Conservation (phyloP, 2,113 vertebrate genomes). For the Petromus typicus region DNA sequence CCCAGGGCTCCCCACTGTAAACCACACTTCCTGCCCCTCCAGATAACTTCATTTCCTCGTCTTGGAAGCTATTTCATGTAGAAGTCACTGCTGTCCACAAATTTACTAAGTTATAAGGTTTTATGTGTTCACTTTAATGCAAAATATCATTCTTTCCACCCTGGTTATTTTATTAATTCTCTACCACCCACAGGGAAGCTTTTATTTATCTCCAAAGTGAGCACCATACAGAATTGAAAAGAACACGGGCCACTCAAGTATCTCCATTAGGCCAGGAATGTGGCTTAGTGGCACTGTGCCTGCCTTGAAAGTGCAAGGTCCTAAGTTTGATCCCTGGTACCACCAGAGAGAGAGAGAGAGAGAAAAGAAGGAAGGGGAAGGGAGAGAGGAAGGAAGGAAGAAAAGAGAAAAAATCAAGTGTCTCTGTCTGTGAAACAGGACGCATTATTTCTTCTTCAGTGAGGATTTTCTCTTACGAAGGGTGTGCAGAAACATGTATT, state of each 20-base stretch:
- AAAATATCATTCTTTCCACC: background rate
- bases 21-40: too few relatives aligned
- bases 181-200: fast-evolving
- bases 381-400: too few relatives aligned
- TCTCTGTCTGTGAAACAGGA: background rate
- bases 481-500: background rate
- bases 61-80: background rate
- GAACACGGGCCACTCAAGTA: background rate
- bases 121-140: background rate
- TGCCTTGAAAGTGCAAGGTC: too few relatives aligned
- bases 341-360: too few relatives aligned
- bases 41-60: background rate
- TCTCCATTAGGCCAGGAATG: too few relatives aligned
- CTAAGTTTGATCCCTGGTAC: too few relatives aligned
- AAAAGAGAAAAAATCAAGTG: background rate
- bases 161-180: background rate
- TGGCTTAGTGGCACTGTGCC: too few relatives aligned
- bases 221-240: fast-evolving
- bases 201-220: background rate
- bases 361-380: too few relatives aligned
- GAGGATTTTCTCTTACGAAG: background rate
- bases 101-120: background rate
- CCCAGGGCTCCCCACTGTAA: fast-evolving
- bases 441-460: background rate
- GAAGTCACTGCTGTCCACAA: background rate